These are phyloP conservation scores for Enteromius anoplus DNA, from an alignment of 2,797 vertebrate species.

Conservation along the genomic window DNA sequence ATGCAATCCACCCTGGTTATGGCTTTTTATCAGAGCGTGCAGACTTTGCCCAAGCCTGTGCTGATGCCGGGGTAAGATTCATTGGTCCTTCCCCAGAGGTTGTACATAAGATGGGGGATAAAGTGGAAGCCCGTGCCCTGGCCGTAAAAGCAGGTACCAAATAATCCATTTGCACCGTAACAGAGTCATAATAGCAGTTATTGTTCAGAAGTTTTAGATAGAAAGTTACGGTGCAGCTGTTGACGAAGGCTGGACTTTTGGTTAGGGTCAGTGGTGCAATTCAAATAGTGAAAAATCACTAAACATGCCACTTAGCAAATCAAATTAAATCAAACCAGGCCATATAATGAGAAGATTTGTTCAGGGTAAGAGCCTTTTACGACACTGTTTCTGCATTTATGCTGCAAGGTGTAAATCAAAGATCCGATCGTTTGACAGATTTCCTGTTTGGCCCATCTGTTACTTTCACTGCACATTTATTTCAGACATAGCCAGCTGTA, in stretches of 20 bases:
- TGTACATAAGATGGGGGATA: conserved; percentile 93
- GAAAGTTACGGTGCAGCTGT: not conserved
- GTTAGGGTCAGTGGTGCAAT: not conserved
- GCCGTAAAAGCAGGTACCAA: conserved; percentile 84
- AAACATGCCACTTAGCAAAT: not conserved
- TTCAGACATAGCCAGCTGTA: conserved; percentile 2
- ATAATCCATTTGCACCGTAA: not conserved
- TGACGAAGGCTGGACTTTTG: not conserved
- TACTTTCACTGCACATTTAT: not conserved
- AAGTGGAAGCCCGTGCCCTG: conserved; percentile 89
- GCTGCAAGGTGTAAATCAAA: conserved; percentile 1
- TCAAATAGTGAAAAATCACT: not conserved
- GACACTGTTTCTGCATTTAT: not conserved
- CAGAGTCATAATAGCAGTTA: not conserved
- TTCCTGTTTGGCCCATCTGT: not conserved
- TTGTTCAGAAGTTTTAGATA: not conserved
- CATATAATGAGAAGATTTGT: not conserved
- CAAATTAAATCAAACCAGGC: not conserved
- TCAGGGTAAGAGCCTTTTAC: not conserved
- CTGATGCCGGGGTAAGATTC: conserved; percentile 84
- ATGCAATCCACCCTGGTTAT: conserved; percentile 92
- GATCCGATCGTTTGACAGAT: not conserved
- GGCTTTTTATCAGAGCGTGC: conserved; percentile 90
- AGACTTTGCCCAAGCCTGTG: conserved; percentile 90
- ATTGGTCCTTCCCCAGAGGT: conserved; percentile 87